Base-by-base conservation (phyloP, 2,888 invertebrate genomes). In the Tenthredo notha region DNA sequence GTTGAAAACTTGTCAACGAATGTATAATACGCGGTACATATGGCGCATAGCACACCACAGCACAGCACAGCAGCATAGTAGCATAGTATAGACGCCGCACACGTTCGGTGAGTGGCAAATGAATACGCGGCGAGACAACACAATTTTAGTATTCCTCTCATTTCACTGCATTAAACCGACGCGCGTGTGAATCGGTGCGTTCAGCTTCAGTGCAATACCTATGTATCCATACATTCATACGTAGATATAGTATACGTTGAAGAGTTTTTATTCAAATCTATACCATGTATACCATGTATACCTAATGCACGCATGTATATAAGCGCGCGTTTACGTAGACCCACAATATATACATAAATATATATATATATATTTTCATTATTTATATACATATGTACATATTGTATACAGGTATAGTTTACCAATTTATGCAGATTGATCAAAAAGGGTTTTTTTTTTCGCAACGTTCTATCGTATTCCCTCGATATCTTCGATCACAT, bases 71-170 rank as follows among this genome's bases (percentile, higher is more conserved):
- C 40, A 67, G 43, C 43, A 47, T 47, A 75, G 47, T 37, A 47
- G 75, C 47, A 75, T 75, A 43, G 75, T 25, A 75, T 54, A 33
- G 15, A 61, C 61, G 61, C 21, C 61, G 58, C 61, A 58, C 80
- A 40, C 61, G 61, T 50, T 50, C 80, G 61, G 80, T 80, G 80
- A 80, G 80, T 80, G 80, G 80, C 21, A 25, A 80, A 80, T 40
- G 80, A 80, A 61, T 61, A 37, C 80, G 58, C 58, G 58, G 47
- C 50, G 12, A 25, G 54, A 25, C 77, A n/a, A 54, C 77, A 77
- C 54, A 77, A 50, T 33, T 12, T 77, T 54, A 54, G 50, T 54
- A 54, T 77, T 77, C 29, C 77, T 77, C 50, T 77, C 29, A 77
- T 77, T 54, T 77, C 50, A 33, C 77, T 29, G 54, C 54, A 74